Evolutionary conservation across 2,888 invertebrate genomes (phyloP).

Genomic region (Ceratothoa steindachneri): DNA sequence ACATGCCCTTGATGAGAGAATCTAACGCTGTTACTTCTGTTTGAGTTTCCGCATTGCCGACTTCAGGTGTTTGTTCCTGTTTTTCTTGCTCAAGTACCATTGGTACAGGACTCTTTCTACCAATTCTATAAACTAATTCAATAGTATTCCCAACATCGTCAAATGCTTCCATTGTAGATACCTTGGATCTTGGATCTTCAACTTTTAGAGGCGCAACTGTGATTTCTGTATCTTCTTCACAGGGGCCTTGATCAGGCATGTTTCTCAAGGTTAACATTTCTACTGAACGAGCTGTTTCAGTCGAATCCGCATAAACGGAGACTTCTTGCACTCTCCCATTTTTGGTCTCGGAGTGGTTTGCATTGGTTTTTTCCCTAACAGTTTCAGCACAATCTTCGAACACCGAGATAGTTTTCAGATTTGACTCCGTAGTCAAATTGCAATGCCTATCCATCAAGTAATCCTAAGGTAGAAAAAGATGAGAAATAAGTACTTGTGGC

Average conservation of each 20-base stretch:
- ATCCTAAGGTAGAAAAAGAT: constrained; percentile 4
- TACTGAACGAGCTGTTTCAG: too few relatives aligned
- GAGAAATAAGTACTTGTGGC: not conserved
- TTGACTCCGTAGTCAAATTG: not conserved
- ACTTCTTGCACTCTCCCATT: too few relatives aligned
- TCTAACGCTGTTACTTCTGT: not conserved
- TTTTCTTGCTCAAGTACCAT: not conserved
- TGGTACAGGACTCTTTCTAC: too few relatives aligned
- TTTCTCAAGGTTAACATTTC: too few relatives aligned
- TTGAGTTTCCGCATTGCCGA: not conserved
- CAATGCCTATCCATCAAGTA: not conserved
- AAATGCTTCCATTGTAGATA: not conserved
- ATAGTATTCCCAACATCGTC: not conserved
- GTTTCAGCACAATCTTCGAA: not conserved
- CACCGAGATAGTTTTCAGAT: not conserved
- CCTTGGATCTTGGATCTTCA: too few relatives aligned
- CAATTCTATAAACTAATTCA: not conserved
- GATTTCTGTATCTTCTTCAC: too few relatives aligned
- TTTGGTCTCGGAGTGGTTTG: too few relatives aligned
- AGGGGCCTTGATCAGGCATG: too few relatives aligned
- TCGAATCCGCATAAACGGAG: too few relatives aligned
- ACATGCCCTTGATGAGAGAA: not conserved
- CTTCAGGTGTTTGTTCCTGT: not conserved
- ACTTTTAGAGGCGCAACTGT: too few relatives aligned
- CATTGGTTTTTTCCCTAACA: not conserved